Evolutionary conservation across 2,797 vertebrate genomes (phyloP).

Genomic region (Pangasius sanitwongsei): DNA sequence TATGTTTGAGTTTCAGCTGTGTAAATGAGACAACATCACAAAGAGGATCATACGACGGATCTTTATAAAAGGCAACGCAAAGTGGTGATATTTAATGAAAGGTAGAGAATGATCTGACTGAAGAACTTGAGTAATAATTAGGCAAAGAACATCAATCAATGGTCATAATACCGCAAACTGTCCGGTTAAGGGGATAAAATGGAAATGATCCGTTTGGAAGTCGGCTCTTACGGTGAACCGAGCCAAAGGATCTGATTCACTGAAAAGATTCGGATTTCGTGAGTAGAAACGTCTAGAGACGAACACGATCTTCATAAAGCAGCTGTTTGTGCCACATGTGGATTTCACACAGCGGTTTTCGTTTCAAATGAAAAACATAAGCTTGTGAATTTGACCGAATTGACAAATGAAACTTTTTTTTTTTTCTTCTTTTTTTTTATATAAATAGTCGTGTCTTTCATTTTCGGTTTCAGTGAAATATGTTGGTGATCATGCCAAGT

Average conservation of each 20-base stretch:
- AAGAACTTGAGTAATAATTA: background rate
- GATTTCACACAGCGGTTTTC: background rate
- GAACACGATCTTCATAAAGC: background rate
- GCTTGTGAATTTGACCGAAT: background rate
- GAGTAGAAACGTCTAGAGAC: background rate
- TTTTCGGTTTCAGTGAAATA: constrained; percentile 1
- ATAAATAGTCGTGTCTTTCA: background rate
- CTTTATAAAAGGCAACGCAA: no score
- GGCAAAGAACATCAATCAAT: background rate
- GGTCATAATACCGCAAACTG: background rate
- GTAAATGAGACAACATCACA: background rate
- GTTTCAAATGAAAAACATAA: background rate
- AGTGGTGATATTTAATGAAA: background rate
- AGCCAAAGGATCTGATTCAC: background rate
- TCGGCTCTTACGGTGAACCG: background rate
- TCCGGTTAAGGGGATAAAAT: background rate
- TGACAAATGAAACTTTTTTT: background rate
- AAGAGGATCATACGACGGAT: background rate
- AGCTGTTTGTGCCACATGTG: background rate
- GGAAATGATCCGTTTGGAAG: background rate
- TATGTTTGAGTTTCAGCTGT: background rate
- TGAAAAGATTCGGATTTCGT: background rate
- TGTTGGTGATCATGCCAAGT: background rate
- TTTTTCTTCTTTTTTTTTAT: background rate
- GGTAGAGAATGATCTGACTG: background rate